phyloP scores from a whole-genome alignment of 37 sponge, comb jelly and placozoan species.

The Oscarella lobularis region DNA sequence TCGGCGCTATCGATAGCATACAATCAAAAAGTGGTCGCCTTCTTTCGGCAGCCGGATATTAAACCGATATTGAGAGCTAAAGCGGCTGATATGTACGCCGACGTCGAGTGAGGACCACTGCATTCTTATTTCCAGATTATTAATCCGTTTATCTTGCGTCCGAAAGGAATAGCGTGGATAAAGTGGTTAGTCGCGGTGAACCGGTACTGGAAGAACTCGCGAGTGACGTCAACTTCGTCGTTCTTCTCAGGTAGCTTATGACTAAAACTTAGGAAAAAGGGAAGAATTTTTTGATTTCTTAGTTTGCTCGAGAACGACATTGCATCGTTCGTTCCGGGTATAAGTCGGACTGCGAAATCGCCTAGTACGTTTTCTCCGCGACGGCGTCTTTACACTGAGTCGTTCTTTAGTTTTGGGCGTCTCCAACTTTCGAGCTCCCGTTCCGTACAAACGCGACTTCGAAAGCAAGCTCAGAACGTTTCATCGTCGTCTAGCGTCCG shows the following conservation, averaged over 20 bases:
- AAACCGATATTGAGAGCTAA: not conserved
- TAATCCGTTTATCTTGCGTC: not conserved
- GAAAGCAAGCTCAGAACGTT: not conserved
- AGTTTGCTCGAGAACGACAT: not conserved
- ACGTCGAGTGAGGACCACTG: not conserved
- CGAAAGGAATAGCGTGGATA: not conserved
- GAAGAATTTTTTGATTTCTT: not conserved
- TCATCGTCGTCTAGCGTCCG: not conserved
- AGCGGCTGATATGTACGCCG: not conserved
- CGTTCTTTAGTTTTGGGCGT: too few relatives aligned
- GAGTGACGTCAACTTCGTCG: not conserved
- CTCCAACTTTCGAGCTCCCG: not conserved
- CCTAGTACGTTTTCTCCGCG: too few relatives aligned
- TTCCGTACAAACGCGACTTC: not conserved
- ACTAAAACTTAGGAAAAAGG: too few relatives aligned
- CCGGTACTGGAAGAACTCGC: not conserved
- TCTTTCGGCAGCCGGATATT: constrained; percentile 52
- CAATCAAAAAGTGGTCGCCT: constrained; percentile 44
- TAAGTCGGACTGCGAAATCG: too few relatives aligned
- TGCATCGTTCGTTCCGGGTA: constrained; percentile 1
- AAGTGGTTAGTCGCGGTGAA: not conserved
- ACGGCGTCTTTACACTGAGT: too few relatives aligned
- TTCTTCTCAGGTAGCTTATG: not conserved
- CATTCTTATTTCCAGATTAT: not conserved
- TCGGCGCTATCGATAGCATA: constrained; percentile 13